phyloP scores from a whole-genome alignment of 2,888 invertebrate genomes.

The Julus scanicus region DNA sequence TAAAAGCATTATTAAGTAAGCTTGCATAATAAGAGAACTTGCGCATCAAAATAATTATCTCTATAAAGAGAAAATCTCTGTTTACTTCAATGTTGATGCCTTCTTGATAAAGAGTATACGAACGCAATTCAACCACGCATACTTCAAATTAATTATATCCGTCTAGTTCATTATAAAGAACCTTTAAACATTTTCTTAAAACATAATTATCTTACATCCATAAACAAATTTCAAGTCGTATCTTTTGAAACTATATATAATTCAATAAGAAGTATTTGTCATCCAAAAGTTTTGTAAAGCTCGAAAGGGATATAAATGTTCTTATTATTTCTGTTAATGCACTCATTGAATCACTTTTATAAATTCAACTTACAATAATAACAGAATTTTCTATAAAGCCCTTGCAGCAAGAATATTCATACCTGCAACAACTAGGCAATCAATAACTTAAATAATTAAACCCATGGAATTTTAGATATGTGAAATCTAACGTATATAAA shows the following conservation, averaged over 20 bases:
- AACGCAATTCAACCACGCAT: not conserved
- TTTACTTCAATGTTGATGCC: not conserved
- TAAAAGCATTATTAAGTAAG: constrained; percentile 28
- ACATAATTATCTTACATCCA: not conserved
- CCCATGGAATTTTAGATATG: too few species aligned
- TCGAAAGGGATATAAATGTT: too few species aligned
- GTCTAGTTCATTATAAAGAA: not conserved
- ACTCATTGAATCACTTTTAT: too few species aligned
- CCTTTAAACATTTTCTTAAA: not conserved
- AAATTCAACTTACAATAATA: too few species aligned
- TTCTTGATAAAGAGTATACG: not conserved
- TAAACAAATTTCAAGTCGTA: not conserved
- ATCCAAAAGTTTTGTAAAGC: too few species aligned
- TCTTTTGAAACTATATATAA: not conserved
- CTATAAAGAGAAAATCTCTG: not conserved
- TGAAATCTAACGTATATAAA: too few species aligned
- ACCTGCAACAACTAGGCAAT: too few species aligned
- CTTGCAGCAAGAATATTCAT: too few species aligned
- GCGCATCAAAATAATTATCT: constrained; percentile 10
- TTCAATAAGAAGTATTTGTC: too few species aligned
- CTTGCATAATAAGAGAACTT: not conserved
- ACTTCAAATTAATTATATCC: not conserved
- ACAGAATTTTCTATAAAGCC: too few species aligned
- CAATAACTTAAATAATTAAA: too few species aligned
- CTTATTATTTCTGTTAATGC: too few species aligned